Percentiles rank a stretch among this genome's conserved stretches.
Evolutionary conservation across 2,797 vertebrate species (phyloP).

Genomic region (Pempheris klunzingeri): DNA sequence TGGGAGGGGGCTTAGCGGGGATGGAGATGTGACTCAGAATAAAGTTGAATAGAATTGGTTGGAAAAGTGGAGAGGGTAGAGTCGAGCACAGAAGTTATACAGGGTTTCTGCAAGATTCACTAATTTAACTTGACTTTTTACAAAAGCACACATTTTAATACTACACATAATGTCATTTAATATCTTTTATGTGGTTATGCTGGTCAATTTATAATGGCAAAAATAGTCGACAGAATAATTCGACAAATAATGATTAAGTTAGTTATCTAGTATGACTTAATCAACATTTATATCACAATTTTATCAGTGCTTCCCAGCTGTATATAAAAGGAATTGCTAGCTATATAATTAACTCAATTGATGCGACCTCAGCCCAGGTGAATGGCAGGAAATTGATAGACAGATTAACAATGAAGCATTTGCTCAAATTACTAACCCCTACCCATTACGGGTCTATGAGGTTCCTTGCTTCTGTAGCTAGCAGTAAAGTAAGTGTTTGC

Average conservation of each 20-base stretch:
- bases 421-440: too few relatives aligned
- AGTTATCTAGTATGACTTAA: too few relatives aligned
- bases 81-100: background rate
- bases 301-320: too few relatives aligned
- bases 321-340: too few relatives aligned
- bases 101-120: conserved; percentile 8
- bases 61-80: conserved; percentile 7
- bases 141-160: background rate
- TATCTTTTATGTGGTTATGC: background rate
- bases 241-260: too few relatives aligned
- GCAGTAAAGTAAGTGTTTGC: background rate
- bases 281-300: background rate
- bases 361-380: background rate
- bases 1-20: conserved; percentile 6
- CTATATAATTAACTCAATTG: background rate
- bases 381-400: background rate
- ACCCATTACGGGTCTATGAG: background rate
- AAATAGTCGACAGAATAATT: background rate
- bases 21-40: conserved; percentile 32
- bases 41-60: conserved; percentile 3
- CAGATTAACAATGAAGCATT: too few relatives aligned
- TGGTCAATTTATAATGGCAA: background rate
- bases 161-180: background rate
- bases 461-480: background rate
- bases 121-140: background rate